Percentiles rank a stretch among this genome's conserved stretches.
Evolutionary conservation across 2,888 invertebrate genomes (phyloP).

Genomic region (Ashinkailepas kermadecensis): DNA sequence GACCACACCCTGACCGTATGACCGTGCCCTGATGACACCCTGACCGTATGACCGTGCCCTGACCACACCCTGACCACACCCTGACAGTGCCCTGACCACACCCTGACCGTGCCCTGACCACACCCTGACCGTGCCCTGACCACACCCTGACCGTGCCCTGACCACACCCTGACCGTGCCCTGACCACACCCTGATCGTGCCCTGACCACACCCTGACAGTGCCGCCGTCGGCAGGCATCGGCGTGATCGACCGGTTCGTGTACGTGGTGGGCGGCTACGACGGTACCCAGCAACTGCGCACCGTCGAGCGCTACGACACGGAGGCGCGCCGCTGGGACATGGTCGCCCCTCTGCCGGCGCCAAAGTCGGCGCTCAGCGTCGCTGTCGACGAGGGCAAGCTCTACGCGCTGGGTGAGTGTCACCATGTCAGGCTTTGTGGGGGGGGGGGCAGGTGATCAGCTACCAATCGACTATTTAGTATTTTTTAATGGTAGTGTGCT

Average conservation of each 20-base stretch:
- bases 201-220: background rate
- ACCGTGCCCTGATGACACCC: too few species aligned
- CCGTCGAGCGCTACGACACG: slow-evolving; percentile 56
- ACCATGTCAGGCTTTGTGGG: background rate
- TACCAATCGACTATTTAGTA: too few species aligned
- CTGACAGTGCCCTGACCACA: too few species aligned
- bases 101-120: too few species aligned
- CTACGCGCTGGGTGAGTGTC: slow-evolving; percentile 42
- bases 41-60: too few species aligned
- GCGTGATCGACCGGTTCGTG: slow-evolving; percentile 72
- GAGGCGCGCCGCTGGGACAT: slow-evolving; percentile 43
- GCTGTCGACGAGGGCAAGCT: slow-evolving; percentile 42
- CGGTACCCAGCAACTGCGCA: slow-evolving; percentile 67
- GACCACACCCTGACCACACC: too few species aligned
- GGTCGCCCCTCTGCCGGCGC: slow-evolving; percentile 43
- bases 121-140: too few species aligned
- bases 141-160: background rate
- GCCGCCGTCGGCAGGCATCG: slow-evolving; percentile 51
- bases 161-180: too few species aligned
- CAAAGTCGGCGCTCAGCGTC: slow-evolving; percentile 44
- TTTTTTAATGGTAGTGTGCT: too few species aligned
- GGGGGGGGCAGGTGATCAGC: background rate
- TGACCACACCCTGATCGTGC: too few species aligned
- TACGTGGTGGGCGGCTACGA: slow-evolving; percentile 96
- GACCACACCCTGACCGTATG: too few species aligned